Conservation (phyloP, 2,888 invertebrate genomes). For the Mongoloraphidia duomilia region DNA sequence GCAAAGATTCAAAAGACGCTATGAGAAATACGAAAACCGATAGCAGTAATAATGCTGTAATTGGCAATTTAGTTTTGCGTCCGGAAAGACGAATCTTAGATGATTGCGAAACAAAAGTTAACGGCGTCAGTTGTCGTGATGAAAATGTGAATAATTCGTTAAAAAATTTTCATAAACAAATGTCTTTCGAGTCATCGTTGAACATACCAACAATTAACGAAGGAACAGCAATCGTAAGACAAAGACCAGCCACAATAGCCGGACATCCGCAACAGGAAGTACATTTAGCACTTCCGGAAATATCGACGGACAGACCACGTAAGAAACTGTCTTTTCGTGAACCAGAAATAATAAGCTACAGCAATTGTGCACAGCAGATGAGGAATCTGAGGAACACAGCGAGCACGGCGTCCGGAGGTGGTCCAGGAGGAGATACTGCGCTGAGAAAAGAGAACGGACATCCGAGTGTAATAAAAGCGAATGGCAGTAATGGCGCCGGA, state of each 20-base stretch:
- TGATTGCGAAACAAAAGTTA: conserved; percentile 10
- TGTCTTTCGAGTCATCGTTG: conserved; percentile 7
- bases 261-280: conserved; percentile 25
- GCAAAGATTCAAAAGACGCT: conserved; percentile 29
- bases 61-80: conserved; percentile 12
- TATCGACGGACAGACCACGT: conserved; percentile 47
- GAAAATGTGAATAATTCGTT: too few species aligned
- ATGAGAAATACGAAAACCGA: conserved; percentile 10
- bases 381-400: conserved; percentile 18
- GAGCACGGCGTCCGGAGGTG: conserved; percentile 30
- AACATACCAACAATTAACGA: conserved; percentile 11
- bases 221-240: conserved; percentile 18
- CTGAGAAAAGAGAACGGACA: conserved; percentile 13
- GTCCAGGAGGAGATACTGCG: conserved; percentile 8
- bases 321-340: conserved; percentile 81
- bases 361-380: too few species aligned
- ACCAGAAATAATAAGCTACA: conserved; percentile 51
- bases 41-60: conserved; percentile 10
- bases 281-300: conserved; percentile 17
- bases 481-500: conserved; percentile 15
- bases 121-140: too few species aligned
- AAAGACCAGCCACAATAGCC: conserved; percentile 24
- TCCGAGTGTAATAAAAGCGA: conserved; percentile 33
- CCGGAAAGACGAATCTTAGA: conserved; percentile 23
- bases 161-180: conserved; percentile 6